Evolutionary conservation across 2,888 invertebrate genomes (phyloP), one percentile per base, ranked within the genome.

Genomic region (Marronus borbonicus): DNA sequence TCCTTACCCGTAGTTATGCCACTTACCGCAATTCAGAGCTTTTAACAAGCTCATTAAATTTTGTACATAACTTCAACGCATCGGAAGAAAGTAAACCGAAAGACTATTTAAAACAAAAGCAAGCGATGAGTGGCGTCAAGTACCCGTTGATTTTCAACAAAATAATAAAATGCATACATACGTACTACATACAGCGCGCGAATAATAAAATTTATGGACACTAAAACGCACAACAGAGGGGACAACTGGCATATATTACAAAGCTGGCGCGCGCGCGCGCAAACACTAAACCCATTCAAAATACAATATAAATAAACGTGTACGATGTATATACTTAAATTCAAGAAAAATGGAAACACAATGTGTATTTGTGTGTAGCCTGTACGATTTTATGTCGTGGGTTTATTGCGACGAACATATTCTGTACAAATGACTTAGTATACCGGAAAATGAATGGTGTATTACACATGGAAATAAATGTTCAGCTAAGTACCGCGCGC

Each of bases 391-490:
- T 72, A 72, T 72, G 58, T 72, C 44, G 72, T 20, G 36, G 58
- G 58, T 72, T 72, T 72, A 58, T 72, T 70, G 58, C 70, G 20
- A 55, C 55, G 70, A 55, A 70, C 55, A 70, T 70, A 72, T 58
- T 58, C 77, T 36, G 28, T 64, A 76, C 68, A 78, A 78, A 78
- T 78, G 78, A 78, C 78, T 75, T 78, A 78, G 68, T 78, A 78
- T 78, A 76, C 78, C 78, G 78, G 78, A 78, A 78, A 76, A 78
- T 65, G 78, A 75, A 68, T 36, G 62, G 78, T 66, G 78, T 69
- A 75, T 78, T 76, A 76, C 76, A 78, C 52, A 65, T 52, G 77
- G 70, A 65, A 17, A 70, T 70, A 70, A 72, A 39, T 72, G 39
- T 8, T 60, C 20, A 52, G 52, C 31, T 49, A 50, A 28, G 14